These are phyloP conservation scores for Brachirus orientalis DNA, from an alignment of 2,113 vertebrate genomes.

Conservation along the genomic window DNA sequence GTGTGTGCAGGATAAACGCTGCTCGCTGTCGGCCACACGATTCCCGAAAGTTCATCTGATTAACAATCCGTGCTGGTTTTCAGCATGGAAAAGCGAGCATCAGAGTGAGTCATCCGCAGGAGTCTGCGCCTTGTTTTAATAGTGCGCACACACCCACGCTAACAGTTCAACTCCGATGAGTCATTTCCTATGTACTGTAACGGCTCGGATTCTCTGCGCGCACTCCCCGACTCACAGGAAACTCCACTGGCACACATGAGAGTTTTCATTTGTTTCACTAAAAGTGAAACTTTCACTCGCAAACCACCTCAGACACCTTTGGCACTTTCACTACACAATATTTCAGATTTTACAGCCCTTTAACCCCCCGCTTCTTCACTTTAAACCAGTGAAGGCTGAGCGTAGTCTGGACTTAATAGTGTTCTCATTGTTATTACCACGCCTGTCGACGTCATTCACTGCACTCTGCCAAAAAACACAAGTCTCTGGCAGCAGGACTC, in stretches of 20 bases:
- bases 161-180: slow-evolving; percentile 78
- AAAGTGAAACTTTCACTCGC: slow-evolving; percentile 31
- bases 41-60: slow-evolving; percentile 76
- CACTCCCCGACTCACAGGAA: slow-evolving; percentile 67
- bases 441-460: slow-evolving; percentile 80
- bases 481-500: slow-evolving; percentile 68
- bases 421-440: slow-evolving; percentile 83
- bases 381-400: background rate
- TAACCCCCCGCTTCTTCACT: background rate
- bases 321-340: background rate
- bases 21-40: slow-evolving; percentile 52
- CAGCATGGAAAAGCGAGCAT: slow-evolving; percentile 78
- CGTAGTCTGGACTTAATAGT: slow-evolving; percentile 72
- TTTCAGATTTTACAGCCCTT: slow-evolving; percentile 35
- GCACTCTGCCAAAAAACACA: slow-evolving; percentile 76
- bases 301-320: slow-evolving; percentile 17
- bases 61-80: slow-evolving; percentile 67
- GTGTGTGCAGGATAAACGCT: slow-evolving; percentile 43
- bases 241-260: slow-evolving; percentile 51
- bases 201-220: slow-evolving; percentile 63
- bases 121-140: slow-evolving; percentile 82
- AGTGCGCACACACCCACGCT: slow-evolving; percentile 83
- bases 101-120: slow-evolving; percentile 81
- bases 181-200: slow-evolving; percentile 84
- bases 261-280: slow-evolving; percentile 24